Conservation (phyloP, 1,140 invertebrate genomes). For the Diorhabda sublineata region DNA sequence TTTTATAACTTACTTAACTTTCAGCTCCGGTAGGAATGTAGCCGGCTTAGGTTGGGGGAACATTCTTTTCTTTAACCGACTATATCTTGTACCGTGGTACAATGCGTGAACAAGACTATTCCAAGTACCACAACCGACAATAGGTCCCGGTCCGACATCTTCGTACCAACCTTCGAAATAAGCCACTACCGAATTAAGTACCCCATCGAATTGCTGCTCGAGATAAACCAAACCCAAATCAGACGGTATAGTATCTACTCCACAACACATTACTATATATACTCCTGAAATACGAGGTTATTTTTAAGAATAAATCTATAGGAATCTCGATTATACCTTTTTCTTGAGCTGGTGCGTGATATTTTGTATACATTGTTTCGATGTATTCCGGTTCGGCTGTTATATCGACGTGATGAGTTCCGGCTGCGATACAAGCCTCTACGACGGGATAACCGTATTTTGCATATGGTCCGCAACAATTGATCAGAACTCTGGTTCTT, state of each 20-base stretch:
- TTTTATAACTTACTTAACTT: not conserved
- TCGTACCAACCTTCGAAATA: constrained; percentile 55
- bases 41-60: not conserved
- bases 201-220: constrained; percentile 67
- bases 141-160: constrained; percentile 34
- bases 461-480: constrained; percentile 85
- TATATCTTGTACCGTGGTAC: not conserved
- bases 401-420: constrained; percentile 85
- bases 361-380: constrained; percentile 78
- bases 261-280: constrained; percentile 84
- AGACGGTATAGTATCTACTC: constrained; percentile 82
- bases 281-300: constrained; percentile 49
- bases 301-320: not conserved
- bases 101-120: constrained; percentile 44
- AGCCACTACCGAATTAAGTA: constrained; percentile 71
- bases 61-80: not conserved
- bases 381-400: constrained; percentile 85
- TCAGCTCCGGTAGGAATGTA: not conserved
- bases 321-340: constrained; percentile 42
- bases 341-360: constrained; percentile 70
- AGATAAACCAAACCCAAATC: constrained; percentile 78
- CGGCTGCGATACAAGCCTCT: constrained; percentile 75
- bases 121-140: constrained; percentile 75
- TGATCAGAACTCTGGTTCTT: constrained; percentile 69
- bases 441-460: constrained; percentile 89